Percentiles rank a stretch among this genome's conserved stretches.
These are phyloP conservation scores for Tetanocera ferruginea DNA, from an alignment of 2,888 invertebrate species.

Conservation along the genomic window DNA sequence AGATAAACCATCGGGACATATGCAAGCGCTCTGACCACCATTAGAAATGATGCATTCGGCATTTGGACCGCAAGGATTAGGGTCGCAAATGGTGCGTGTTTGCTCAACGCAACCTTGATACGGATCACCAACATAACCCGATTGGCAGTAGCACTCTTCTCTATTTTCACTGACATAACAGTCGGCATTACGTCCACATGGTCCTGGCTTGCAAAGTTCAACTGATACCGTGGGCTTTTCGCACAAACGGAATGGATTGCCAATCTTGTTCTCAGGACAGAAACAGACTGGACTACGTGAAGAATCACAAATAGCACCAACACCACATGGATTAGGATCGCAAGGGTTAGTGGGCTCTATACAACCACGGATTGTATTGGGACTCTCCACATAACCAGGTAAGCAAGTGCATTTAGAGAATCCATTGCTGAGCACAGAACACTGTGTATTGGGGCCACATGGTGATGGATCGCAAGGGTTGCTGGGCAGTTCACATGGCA, in stretches of 20 bases:
- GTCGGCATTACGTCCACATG: slow-evolving; percentile 86
- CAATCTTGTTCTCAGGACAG: slow-evolving; percentile 85
- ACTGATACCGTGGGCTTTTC: slow-evolving; percentile 74
- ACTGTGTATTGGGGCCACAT: slow-evolving; percentile 91
- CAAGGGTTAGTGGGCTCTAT: slow-evolving; percentile 84
- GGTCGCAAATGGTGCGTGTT: slow-evolving; percentile 79
- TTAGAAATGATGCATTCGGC: slow-evolving; percentile 79
- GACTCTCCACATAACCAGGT: slow-evolving; percentile 86
- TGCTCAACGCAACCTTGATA: slow-evolving; percentile 81
- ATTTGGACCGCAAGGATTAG: slow-evolving; percentile 86
- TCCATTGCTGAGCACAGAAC: slow-evolving; percentile 81
- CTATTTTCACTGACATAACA: slow-evolving; percentile 86
- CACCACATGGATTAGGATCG: slow-evolving; percentile 85
- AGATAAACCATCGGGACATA: slow-evolving; percentile 80
- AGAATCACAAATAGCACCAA: slow-evolving; percentile 84
- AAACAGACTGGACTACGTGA: slow-evolving; percentile 84
- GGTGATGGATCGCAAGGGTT: slow-evolving; percentile 88
- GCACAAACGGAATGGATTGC: slow-evolving; percentile 87
- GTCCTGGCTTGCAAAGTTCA: slow-evolving; percentile 83
- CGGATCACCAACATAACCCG: slow-evolving; percentile 83
- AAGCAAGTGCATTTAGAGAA: slow-evolving; percentile 90
- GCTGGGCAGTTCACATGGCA: slow-evolving; percentile 79
- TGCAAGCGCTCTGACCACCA: slow-evolving; percentile 80
- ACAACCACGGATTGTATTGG: slow-evolving; percentile 89
- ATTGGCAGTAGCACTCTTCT: slow-evolving; percentile 86